A percentile compares a stretch with the other conserved stretches of the same genome.
Conservation (phyloP, 1,140 invertebrate species). For the Cydia amplana region DNA sequence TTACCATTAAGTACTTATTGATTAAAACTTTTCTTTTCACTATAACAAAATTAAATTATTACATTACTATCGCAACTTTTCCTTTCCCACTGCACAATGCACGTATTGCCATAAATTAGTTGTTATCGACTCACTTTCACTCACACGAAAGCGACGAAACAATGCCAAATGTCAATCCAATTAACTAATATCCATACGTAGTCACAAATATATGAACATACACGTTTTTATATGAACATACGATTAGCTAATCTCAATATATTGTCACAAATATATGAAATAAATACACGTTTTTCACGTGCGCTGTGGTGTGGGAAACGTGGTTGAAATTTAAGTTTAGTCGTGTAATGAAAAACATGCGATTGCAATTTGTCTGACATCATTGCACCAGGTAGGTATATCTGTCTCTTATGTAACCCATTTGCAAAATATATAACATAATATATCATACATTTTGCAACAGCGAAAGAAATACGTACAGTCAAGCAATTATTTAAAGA, state of each 20-base stretch:
- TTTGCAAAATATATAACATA: no score
- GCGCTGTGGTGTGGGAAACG: background rate
- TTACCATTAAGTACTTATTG: no score
- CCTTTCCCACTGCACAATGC: constrained; percentile 5
- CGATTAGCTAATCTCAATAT: no score
- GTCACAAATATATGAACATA: background rate
- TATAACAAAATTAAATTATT: no score
- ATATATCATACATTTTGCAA: no score
- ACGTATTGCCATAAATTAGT: background rate
- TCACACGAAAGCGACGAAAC: constrained; percentile 17
- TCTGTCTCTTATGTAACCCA: no score
- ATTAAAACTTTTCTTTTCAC: no score
- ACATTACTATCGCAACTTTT: background rate
- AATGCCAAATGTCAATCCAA: constrained; percentile 26
- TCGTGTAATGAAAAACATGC: background rate
- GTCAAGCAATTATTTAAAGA: no score
- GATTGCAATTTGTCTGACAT: background rate
- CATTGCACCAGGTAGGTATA: background rate
- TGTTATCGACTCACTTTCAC: background rate
- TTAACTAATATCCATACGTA: background rate
- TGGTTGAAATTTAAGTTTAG: background rate
- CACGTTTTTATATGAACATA: constrained; percentile 7
- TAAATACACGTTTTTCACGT: background rate
- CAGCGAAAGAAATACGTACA: no score
- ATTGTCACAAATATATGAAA: background rate